Evolutionary conservation across 2,888 invertebrate species (phyloP), one percentile per base, ranked within the genome.

Genomic region (Oeneis ivallda): DNA sequence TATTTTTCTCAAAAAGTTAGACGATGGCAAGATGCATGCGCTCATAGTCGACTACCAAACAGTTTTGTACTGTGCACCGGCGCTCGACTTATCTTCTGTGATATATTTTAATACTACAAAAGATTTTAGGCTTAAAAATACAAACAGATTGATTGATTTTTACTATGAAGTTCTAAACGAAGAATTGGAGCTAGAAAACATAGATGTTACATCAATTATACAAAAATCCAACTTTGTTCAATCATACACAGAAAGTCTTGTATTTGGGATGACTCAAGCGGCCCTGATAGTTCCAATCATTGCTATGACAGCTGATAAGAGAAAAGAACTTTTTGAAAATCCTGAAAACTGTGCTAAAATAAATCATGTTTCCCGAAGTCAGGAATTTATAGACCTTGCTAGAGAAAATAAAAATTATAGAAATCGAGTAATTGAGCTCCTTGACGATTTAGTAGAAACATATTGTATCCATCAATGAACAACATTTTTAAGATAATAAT

Each of bases 41-140:
- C 76, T 94, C 37, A 78, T 96, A 41, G 92, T 96, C 6, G 96
- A 96, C 79, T 96, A 93, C 75, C 96, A 96, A 79, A 87, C 95
- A 56, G 89, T 93, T 0, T 81, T 95, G 11, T 96, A 96, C 75
- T 88, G 92, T 5, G 93, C 95, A 0, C 94, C 95, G 0, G 93
- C 94, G 73, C 85, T 95, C 60, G 96, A 96, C 74, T 75, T 94
- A 11, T 85, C 93, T 13, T 89, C 93, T 2, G 72, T 93, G 11
- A 76, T 94, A 43, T 93, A 93, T 75, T 85, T 94, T n/a, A 93
- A 93, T 73, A 89, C 93, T 1, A 83, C 85, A 1, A 82, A 81
- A 54, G 71, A 79, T 37, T 86, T 92, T 58, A 82, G 94, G 67
- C 76, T 86, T 43, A 67, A 74, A n/a, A 80, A 93, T 75, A 84